Base-by-base conservation (phyloP, 2,888 invertebrate genomes). In the Acronicta leporina region DNA sequence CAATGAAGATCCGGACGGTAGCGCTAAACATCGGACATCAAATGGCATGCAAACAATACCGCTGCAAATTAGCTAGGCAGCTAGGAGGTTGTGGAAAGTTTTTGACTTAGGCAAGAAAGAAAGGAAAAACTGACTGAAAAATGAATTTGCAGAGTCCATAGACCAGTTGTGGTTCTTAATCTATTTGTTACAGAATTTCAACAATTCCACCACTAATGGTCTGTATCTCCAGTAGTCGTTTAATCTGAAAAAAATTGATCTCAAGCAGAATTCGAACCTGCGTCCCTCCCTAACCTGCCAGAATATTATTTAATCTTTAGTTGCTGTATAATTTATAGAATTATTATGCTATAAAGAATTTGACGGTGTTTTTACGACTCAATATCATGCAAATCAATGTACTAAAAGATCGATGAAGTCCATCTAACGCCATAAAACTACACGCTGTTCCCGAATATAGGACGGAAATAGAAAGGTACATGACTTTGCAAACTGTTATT, bases 331-430 rank as follows among this genome's bases (percentile, higher is more conserved):
- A n/a, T n/a, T n/a, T n/a, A n/a, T 2, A 1, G 7, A 7, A 27
- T 33, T 20, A 49, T 52, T 46, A 15, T 6, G 40, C 48, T n/a
- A 56, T 53, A 73, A 58, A 58, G 5, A 25, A 35, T 57, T 82
- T 82, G 58, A 81, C 65, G 47, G 38, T 30, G 6, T 47, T 79
- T 80, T 83, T 81, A 83, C 59, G 57, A 63, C 63, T 60, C 78
- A 81, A 81, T 82, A 75, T 68, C 68, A 73, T 57, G 69, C 72
- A 77, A 76, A 81, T 78, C 75, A 68, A 70, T 66, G 68, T 56
- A 68, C 62, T 74, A 68, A 80, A 72, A 62, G n/a, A n/a, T 76
- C 70, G 55, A 72, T 75, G 57, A 70, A 44, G 47, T 70, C 55
- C 53, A 57, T 63, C 68, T 62, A 53, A 50, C 58, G 64, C 73